Evolutionary conservation across 1,140 invertebrate genomes (phyloP).

Genomic region (Drosophila pectinifera): DNA sequence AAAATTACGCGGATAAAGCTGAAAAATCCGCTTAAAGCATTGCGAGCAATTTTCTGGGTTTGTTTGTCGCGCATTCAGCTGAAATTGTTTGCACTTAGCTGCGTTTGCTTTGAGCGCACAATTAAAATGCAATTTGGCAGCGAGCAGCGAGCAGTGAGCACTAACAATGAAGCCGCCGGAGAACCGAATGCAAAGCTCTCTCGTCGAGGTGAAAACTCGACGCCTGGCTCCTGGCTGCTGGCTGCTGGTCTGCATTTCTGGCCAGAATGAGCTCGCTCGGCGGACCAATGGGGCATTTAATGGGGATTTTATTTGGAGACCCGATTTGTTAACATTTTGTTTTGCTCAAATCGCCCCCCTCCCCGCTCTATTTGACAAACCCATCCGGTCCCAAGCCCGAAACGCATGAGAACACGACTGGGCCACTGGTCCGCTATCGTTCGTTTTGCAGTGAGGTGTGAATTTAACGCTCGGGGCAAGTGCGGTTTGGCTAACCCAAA

Average conservation of each 20-base stretch:
- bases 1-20: constrained; percentile 21
- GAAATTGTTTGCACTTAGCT: constrained; percentile 74
- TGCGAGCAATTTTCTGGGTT: constrained; percentile 46
- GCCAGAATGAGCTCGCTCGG: constrained; percentile 11
- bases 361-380: neutral
- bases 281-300: constrained; percentile 35
- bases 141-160: constrained; percentile 33
- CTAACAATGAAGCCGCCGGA: constrained; percentile 38
- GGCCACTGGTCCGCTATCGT: neutral
- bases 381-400: neutral
- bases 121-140: constrained; percentile 76
- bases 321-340: constrained; percentile 19
- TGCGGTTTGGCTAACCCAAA: constrained; percentile 1
- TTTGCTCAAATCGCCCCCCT: neutral
- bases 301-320: constrained; percentile 6
- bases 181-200: constrained; percentile 22
- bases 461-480: constrained; percentile 15
- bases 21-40: constrained; percentile 51
- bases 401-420: constrained; percentile 3
- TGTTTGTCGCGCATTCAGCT: constrained; percentile 74
- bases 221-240: constrained; percentile 1
- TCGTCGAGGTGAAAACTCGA: constrained; percentile 36
- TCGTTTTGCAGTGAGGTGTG: constrained; percentile 28
- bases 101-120: constrained; percentile 66
- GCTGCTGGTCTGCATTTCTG: constrained; percentile 3